These are phyloP conservation scores for Cephalopterus ornatus DNA, from an alignment of 2,113 vertebrate species.

Conservation along the genomic window DNA sequence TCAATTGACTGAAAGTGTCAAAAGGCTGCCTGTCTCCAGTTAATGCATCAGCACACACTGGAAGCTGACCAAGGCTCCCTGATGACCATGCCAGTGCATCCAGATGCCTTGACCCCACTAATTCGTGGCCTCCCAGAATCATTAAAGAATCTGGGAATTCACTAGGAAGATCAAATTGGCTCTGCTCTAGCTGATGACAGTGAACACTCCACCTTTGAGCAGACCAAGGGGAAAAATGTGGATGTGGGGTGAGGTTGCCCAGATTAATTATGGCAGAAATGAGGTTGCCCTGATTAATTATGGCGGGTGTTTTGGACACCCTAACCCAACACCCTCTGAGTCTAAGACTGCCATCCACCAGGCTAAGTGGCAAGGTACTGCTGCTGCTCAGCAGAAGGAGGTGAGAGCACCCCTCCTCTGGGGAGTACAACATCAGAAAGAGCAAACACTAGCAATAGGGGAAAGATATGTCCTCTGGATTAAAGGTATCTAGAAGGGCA, in stretches of 20 bases:
- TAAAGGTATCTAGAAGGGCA: background rate
- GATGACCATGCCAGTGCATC: accelerated
- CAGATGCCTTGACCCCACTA: background rate
- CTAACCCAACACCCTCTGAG: background rate
- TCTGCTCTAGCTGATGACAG: background rate
- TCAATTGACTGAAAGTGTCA: background rate
- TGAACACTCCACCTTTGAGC: background rate
- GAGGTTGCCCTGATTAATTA: background rate
- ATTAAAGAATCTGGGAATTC: background rate
- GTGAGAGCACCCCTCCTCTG: background rate
- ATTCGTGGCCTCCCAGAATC: background rate
- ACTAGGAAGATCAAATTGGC: background rate
- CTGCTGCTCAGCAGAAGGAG: background rate
- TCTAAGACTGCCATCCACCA: background rate
- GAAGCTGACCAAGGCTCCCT: background rate
- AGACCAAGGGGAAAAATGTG: background rate
- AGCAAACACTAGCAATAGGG: background rate
- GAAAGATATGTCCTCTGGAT: background rate
- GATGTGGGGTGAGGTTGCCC: background rate
- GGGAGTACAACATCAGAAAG: background rate
- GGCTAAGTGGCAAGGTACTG: background rate
- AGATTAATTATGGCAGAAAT: background rate
- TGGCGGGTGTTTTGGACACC: background rate
- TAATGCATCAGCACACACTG: accelerated
- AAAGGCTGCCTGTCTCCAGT: accelerated